Evolutionary conservation across 1,140 invertebrate species (phyloP).

Genomic region (Muscidifurax raptorellus): DNA sequence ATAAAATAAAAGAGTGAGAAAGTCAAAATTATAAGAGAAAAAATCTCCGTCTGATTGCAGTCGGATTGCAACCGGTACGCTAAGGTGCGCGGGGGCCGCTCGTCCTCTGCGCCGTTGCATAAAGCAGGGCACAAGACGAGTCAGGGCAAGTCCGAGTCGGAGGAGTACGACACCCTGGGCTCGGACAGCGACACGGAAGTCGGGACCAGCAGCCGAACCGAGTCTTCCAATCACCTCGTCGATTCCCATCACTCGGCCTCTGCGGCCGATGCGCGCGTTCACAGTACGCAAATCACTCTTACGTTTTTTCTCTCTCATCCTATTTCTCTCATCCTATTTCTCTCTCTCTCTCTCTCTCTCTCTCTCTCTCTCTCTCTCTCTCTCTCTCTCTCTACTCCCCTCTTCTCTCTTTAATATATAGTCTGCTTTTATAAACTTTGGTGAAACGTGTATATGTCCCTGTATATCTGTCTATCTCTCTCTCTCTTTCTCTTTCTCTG

Average conservation of each 20-base stretch:
- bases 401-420: background rate
- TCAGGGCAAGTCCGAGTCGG: conserved; percentile 79
- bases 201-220: conserved; percentile 76
- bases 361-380: background rate
- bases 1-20: background rate
- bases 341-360: background rate
- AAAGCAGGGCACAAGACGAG: conserved; percentile 75
- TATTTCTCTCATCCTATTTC: conserved; percentile 21
- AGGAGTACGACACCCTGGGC: conserved; percentile 80
- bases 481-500: background rate
- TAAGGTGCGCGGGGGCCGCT: conserved; percentile 75
- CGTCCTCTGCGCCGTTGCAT: conserved; percentile 74
- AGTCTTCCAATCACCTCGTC: conserved; percentile 78
- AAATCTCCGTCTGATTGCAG: conserved; percentile 73
- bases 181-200: conserved; percentile 79
- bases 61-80: conserved; percentile 77
- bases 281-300: conserved; percentile 70
- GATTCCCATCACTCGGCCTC: conserved; percentile 75
- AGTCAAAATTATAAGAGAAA: background rate
- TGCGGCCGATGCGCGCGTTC: conserved; percentile 74
- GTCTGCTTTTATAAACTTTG: background rate
- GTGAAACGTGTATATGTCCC: background rate
- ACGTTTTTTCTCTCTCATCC: conserved; percentile 45
- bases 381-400: background rate
- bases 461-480: too few species aligned